Evolutionary conservation across 1,140 invertebrate genomes (phyloP), one percentile per base, ranked within the genome.

Genomic region (Dysdera silvatica): DNA sequence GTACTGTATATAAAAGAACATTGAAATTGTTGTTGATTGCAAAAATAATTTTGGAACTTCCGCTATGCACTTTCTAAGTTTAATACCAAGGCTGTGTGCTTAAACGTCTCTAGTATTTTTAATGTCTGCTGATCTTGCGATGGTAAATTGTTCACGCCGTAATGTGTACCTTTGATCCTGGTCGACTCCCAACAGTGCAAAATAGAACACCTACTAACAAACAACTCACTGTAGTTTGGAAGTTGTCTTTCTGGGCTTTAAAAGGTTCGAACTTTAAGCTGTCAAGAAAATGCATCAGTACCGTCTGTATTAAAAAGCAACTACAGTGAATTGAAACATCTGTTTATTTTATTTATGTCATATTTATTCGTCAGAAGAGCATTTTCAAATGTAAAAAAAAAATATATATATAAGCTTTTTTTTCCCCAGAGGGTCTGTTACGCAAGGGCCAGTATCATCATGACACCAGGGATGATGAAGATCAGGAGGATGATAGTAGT

Each of bases 401-500:
- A 10, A 20, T 14, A n/a, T 8, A 20, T 8, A 7, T 47, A 14
- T 14, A 35, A 35, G 37, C 23, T 7, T 23, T 12, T 20, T 40
- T 18, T 37, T 55, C 28, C n/a, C 7, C 20, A 24, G 37, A 55
- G 33, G 53, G 53, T 1, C 8, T 55, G 5, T n/a, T 60, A 28
- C 49, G 20, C 16, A 52, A 32, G n/a, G 45, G 33, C 8, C 55
- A 57, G 26, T 33, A 29, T 24, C 55, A 29, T 32, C 43, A 16
- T 33, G 54, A 55, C 5, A 18, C 16, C 32, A 37, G 32, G 51
- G 57, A 65, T n/a, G 51, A 48, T 26, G 63, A 49, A 7, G 47
- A 65, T 14, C 51, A 54, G 12, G 63, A 65, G 28, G 63, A 65
- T 43, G 63, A 65, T 26, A 51, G 40, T 32, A 63, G 53, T n/a